Percentiles rank a stretch among this genome's conserved stretches.
Conservation (phyloP, 2,888 invertebrate species). For the Polyommatus icarus region DNA sequence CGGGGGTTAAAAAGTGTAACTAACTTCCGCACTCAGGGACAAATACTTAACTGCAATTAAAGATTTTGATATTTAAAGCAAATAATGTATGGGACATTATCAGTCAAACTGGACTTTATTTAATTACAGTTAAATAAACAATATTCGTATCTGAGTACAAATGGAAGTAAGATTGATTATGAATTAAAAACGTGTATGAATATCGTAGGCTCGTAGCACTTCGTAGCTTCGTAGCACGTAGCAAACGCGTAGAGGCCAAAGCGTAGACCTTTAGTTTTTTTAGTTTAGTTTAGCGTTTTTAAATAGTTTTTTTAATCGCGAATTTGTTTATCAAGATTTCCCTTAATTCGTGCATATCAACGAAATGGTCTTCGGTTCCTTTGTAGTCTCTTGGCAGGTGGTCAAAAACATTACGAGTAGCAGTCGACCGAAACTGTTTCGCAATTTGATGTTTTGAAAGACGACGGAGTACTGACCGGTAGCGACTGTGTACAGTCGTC, state of each 20-base stretch:
- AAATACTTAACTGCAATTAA: no score
- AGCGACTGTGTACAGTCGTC: background rate
- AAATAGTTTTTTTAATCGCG: background rate
- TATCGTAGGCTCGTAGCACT: background rate
- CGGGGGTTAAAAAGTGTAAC: no score
- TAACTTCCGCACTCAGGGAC: no score
- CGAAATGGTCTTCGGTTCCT: background rate
- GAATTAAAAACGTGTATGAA: background rate
- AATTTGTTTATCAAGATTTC: background rate
- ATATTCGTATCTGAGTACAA: no score
- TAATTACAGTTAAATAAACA: no score
- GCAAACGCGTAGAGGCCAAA: background rate
- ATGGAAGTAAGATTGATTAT: no score
- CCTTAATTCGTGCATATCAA: background rate
- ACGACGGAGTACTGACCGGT: background rate
- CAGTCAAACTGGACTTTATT: no score
- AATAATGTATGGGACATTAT: no score
- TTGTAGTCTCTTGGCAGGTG: constrained; percentile 16
- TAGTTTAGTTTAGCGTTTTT: background rate
- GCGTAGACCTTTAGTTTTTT: background rate
- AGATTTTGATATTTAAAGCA: no score
- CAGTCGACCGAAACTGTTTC: background rate
- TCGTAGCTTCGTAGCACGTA: background rate
- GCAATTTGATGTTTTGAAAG: constrained; percentile 7
- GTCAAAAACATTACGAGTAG: background rate